These are phyloP conservation scores for Drosophila prolongata DNA, from an alignment of 2,888 invertebrate species.

Conservation along the genomic window DNA sequence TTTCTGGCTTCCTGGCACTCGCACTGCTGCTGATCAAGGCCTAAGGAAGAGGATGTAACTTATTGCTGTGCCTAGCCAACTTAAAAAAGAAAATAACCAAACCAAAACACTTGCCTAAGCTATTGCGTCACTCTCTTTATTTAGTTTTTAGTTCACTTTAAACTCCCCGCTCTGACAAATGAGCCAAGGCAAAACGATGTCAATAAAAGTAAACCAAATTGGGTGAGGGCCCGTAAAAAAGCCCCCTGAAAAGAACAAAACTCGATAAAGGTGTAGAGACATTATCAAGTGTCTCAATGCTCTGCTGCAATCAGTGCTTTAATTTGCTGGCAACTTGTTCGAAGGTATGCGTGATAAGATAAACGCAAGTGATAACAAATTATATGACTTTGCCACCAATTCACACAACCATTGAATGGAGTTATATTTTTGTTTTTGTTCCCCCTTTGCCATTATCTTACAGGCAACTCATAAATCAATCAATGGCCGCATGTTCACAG, in stretches of 20 bases:
- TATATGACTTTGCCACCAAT: conserved; percentile 39
- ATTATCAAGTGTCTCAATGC: conserved; percentile 38
- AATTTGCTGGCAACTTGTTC: conserved; percentile 68
- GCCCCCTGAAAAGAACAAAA: conserved; percentile 19
- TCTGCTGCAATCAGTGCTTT: conserved; percentile 55
- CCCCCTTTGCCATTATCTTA: conserved; percentile 49
- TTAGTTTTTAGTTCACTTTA: conserved; percentile 72
- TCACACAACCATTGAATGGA: conserved; percentile 28
- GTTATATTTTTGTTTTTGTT: conserved; percentile 2
- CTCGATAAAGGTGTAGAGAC: conserved; percentile 27
- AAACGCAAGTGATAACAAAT: conserved; percentile 44
- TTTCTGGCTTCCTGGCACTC: conserved; percentile 58
- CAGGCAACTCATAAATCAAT: conserved; percentile 61
- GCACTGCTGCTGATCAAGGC: conserved; percentile 58
- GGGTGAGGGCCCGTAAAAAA: conserved; percentile 17
- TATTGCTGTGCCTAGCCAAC: conserved; percentile 9
- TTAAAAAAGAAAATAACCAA: conserved; percentile 5
- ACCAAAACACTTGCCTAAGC: conserved; percentile 27
- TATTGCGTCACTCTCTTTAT: conserved; percentile 54
- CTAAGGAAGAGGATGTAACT: conserved; percentile 27
- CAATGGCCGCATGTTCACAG: conserved; percentile 51
- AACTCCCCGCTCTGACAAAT: conserved; percentile 19
- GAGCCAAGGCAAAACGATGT: conserved; percentile 26
- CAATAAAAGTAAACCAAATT: conserved; percentile 37
- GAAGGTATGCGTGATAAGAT: conserved; percentile 61